A percentile compares a stretch with the other conserved stretches of the same genome.
These are phyloP conservation scores for Alexandromys fortis DNA, from an alignment of 2,113 vertebrate species.

Conservation along the genomic window DNA sequence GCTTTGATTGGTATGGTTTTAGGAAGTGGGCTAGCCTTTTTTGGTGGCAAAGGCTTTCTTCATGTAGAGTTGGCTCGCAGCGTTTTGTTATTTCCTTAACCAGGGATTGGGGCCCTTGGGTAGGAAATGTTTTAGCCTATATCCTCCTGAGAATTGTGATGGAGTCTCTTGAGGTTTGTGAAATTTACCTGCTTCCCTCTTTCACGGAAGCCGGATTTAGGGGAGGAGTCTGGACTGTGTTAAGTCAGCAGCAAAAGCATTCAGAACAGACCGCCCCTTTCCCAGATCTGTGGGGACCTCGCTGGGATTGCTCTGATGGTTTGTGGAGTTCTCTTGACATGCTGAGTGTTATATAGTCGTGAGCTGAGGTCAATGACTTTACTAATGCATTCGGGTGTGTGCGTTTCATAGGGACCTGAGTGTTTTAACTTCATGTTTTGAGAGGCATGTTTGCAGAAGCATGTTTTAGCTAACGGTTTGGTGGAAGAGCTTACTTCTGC, in stretches of 20 bases:
- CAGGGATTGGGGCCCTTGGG: neutral
- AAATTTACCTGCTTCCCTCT: neutral
- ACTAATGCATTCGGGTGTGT: neutral
- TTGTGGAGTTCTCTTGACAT: neutral
- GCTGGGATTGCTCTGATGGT: neutral
- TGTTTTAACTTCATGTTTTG: neutral
- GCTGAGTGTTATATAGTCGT: neutral
- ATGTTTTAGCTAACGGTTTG: neutral
- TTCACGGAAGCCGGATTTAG: neutral
- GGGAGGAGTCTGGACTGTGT: neutral
- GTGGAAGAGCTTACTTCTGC: neutral
- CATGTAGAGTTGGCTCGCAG: too few relatives aligned
- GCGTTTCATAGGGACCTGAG: neutral
- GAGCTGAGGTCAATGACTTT: neutral
- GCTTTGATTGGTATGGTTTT: neutral
- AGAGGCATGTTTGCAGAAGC: neutral
- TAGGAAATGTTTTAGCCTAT: neutral
- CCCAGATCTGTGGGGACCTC: neutral
- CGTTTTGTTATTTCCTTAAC: neutral
- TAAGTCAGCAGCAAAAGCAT: neutral
- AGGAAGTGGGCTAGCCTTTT: neutral
- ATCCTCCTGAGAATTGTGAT: neutral
- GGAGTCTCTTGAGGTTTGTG: neutral
- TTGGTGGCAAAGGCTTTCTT: neutral
- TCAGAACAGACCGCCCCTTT: neutral